These are phyloP conservation scores for Amyelois transitella DNA, from an alignment of 1,140 invertebrate species.

Conservation along the genomic window DNA sequence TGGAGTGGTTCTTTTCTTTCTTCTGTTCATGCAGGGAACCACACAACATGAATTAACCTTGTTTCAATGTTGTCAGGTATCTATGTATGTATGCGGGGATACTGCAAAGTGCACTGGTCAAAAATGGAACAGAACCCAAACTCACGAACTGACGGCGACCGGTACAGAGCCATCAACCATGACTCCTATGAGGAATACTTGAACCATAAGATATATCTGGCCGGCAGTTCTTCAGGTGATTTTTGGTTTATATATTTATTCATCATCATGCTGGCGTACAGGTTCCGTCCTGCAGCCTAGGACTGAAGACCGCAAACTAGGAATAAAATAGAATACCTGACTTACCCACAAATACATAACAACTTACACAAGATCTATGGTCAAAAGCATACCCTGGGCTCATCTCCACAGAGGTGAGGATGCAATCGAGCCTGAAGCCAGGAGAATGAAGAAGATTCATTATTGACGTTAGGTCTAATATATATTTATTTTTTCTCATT, in stretches of 20 bases:
- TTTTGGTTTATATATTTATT: not conserved
- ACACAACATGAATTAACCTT: not conserved
- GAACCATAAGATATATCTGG: constrained; percentile 35
- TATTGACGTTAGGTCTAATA: too few relatives aligned
- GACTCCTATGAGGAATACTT: constrained; percentile 79
- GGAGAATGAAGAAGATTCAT: too few relatives aligned
- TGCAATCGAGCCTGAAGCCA: too few relatives aligned
- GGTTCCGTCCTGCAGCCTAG: too few relatives aligned
- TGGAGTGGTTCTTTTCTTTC: too few relatives aligned
- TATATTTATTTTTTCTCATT: not conserved
- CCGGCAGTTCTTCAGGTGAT: constrained; percentile 43
- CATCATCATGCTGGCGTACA: not conserved
- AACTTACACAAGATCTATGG: too few relatives aligned
- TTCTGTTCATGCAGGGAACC: not conserved
- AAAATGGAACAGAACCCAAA: constrained; percentile 49
- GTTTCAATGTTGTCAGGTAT: constrained; percentile 41
- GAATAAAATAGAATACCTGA: too few relatives aligned
- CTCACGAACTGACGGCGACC: constrained; percentile 31
- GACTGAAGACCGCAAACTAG: too few relatives aligned
- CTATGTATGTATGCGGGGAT: constrained; percentile 46
- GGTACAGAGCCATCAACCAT: constrained; percentile 73
- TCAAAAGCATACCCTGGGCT: too few relatives aligned
- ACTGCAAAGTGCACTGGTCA: constrained; percentile 56
- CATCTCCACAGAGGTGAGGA: too few relatives aligned
- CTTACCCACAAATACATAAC: too few relatives aligned